Conservation (phyloP, 2,888 invertebrate genomes). For the Cenopis cana region DNA sequence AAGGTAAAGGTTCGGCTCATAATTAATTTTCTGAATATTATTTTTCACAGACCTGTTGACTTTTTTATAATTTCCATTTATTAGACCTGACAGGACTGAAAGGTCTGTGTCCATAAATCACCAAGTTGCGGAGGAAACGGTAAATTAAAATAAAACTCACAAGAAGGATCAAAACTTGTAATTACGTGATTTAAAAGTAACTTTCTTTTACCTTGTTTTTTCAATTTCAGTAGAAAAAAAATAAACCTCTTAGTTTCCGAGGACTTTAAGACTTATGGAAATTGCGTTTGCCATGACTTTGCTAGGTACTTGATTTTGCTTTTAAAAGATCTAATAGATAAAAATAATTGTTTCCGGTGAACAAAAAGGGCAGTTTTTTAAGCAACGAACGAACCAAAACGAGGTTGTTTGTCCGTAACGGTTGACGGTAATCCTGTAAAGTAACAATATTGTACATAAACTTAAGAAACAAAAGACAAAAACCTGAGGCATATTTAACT, state of each 20-base stretch:
- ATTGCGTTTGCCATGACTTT: not conserved
- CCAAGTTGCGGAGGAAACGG: constrained; percentile 25
- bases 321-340: constrained; percentile 6
- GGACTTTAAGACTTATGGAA: not conserved
- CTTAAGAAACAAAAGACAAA: too few relatives aligned
- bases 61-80: constrained; percentile 38
- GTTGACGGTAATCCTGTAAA: too few relatives aligned
- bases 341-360: not conserved
- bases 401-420: not conserved
- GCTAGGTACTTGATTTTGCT: constrained; percentile 9
- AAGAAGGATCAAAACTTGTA: constrained; percentile 40
- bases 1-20: too few relatives aligned
- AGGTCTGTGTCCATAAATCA: constrained; percentile 31
- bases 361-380: not conserved
- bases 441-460: too few relatives aligned
- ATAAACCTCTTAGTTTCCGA: not conserved
- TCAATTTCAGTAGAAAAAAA: constrained; percentile 5
- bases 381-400: not conserved
- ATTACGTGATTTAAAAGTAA: constrained; percentile 38
- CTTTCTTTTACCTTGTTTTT: constrained; percentile 11
- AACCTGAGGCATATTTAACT: too few relatives aligned
- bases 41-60: constrained; percentile 19
- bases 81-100: constrained; percentile 26
- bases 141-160: constrained; percentile 38
- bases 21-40: constrained; percentile 18